Conservation (phyloP, 2,797 vertebrate species). For the Hoplostethus atlanticus region DNA sequence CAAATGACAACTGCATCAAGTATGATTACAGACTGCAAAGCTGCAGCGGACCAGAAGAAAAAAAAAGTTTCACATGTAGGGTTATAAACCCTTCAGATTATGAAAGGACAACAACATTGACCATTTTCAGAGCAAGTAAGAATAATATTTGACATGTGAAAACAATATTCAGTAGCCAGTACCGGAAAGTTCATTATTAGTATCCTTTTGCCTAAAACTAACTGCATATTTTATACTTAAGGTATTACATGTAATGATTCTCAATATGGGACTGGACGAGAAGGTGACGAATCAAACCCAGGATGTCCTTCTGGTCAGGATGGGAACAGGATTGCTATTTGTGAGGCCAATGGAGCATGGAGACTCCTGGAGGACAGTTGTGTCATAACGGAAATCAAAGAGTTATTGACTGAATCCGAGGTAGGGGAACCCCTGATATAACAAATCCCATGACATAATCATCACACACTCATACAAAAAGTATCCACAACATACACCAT, state of each 20-base stretch:
- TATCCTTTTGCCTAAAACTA: not conserved
- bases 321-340: slow-evolving; percentile 43
- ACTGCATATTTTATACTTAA: slow-evolving; percentile 28
- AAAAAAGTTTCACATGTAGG: slow-evolving; percentile 29
- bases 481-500: not conserved
- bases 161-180: not conserved
- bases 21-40: rapidly evolving
- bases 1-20: slow-evolving; percentile 33
- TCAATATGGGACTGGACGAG: slow-evolving; percentile 57
- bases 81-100: slow-evolving; percentile 1
- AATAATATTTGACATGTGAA: not conserved
- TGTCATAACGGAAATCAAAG: slow-evolving; percentile 58
- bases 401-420: slow-evolving; percentile 51
- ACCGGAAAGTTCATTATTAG: not conserved
- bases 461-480: not conserved
- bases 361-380: slow-evolving; percentile 43
- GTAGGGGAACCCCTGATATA: slow-evolving; percentile 42
- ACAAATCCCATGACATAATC: not conserved
- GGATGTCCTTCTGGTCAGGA: slow-evolving; percentile 45
- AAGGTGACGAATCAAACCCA: rapidly evolving
- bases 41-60: rapidly evolving
- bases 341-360: slow-evolving; percentile 52
- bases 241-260: not conserved
- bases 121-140: slow-evolving; percentile 48
- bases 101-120: slow-evolving; percentile 23